Evolutionary conservation across 1,140 invertebrate genomes (phyloP), one percentile per base, ranked within the genome.

Genomic region (Drosophila rhopaloa): DNA sequence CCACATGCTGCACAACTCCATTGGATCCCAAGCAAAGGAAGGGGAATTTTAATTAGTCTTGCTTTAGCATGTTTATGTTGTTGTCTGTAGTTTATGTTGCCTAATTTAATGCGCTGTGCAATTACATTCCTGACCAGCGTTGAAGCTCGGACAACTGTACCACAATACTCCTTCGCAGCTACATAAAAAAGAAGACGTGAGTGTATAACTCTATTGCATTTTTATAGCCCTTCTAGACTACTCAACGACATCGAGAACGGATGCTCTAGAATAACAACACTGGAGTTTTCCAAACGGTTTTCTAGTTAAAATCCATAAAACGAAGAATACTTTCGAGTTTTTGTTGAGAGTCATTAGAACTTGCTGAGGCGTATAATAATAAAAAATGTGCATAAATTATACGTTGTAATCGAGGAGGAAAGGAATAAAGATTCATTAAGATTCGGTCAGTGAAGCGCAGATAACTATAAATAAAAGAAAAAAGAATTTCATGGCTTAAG

Each of bases 31-130:
- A 2, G 6, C 16, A 48, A 29, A 41, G 29, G 37, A n/a, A 16
- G 14, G 29, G 35, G 62, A 58, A 66, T 67, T 62, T 73, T 73
- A 73, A 73, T 67, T 73, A 73, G 62, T 53, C 67, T 48, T 65
- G 44, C 43, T 37, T 44, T 54, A 55, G 46, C 70, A 59, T 67
- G 62, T 59, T 73, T 68, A 59, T 67, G 70, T 35, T 53, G 29
- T 41, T 56, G 67, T 38, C 41, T 68, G 58, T 53, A 61, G 29
- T 68, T 71, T 71, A 71, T 71, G 67, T 65, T 71, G 60, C 60
- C 56, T 71, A 71, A 71, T 71, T 71, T 65, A 56, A 57, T 71
- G 61, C 38, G 40, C 60, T 24, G 29, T 37, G 47, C 57, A 57
- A 71, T 65, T 65, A 65, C 63, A 71, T 71, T 71, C 61, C 67